Evolutionary conservation across 2,888 invertebrate species (phyloP).

Genomic region (Loripinus fragilis): DNA sequence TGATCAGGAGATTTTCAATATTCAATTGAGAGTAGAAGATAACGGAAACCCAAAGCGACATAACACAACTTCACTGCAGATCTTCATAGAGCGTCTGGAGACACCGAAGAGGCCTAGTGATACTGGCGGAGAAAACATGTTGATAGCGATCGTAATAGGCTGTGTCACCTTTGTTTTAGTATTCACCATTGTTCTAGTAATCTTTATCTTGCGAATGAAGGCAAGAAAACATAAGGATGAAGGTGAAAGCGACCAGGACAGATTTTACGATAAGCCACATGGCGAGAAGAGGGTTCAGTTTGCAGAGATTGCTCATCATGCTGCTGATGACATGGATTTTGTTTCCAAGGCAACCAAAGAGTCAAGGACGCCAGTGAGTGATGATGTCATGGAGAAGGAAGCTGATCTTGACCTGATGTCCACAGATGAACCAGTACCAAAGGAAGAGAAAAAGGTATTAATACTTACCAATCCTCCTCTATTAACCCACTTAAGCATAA

Average conservation of each 20-base stretch:
- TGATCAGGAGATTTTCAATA: conserved; percentile 55
- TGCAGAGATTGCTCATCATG: conserved; percentile 22
- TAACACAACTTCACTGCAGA: conserved; percentile 52
- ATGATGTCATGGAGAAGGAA: background rate
- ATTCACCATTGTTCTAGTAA: conserved; percentile 61
- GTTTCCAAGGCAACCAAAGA: background rate
- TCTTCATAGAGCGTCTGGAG: conserved; percentile 52
- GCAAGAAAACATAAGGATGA: conserved; percentile 24
- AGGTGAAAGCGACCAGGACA: conserved; percentile 25
- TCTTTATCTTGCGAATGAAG: conserved; percentile 51
- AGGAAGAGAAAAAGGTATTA: background rate
- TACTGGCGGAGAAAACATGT: conserved; percentile 52
- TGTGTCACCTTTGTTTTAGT: conserved; percentile 64
- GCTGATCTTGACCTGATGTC: background rate
- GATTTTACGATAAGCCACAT: conserved; percentile 45
- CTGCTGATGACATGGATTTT: background rate
- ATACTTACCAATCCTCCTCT: no score
- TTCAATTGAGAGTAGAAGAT: conserved; percentile 60
- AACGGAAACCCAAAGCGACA: conserved; percentile 58
- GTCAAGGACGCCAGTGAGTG: background rate
- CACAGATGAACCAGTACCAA: background rate
- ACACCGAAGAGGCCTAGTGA: conserved; percentile 16
- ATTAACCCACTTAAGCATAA: no score
- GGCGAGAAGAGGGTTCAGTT: conserved; percentile 50
- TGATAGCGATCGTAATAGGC: conserved; percentile 60